Evolutionary conservation across 2,797 vertebrate species (phyloP).

Genomic region (Trachops cirrhosus): DNA sequence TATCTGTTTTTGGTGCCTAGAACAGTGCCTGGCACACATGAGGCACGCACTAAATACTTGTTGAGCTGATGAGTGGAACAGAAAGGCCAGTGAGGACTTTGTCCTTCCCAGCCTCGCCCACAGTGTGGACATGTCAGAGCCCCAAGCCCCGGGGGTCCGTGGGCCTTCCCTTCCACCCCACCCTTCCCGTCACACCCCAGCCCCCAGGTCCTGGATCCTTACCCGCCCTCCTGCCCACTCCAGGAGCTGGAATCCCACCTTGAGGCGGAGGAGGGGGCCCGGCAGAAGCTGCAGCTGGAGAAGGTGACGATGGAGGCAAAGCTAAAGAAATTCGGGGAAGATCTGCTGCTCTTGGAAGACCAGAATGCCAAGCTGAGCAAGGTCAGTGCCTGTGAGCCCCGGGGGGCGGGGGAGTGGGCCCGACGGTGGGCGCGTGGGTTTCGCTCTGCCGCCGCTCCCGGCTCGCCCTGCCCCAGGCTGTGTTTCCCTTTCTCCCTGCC

Average conservation of each 20-base stretch:
- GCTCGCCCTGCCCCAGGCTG: not conserved
- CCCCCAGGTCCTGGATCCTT: not conserved
- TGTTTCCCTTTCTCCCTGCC: not conserved
- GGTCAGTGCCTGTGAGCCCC: conserved; percentile 73
- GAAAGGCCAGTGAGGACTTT: not conserved
- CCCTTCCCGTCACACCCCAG: not conserved
- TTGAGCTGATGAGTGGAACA: not conserved
- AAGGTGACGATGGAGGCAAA: conserved; percentile 91
- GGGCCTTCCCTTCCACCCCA: rapidly evolving
- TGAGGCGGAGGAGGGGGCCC: conserved; percentile 91
- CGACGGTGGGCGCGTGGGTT: rapidly evolving
- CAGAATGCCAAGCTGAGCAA: conserved; percentile 90
- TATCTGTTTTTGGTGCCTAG: not conserved
- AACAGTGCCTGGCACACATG: not conserved
- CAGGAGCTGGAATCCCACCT: conserved; percentile 93
- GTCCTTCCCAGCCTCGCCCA: not conserved
- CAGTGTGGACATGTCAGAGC: not conserved
- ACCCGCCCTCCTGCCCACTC: rapidly evolving
- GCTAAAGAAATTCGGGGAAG: conserved; percentile 90
- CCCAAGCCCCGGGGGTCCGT: rapidly evolving
- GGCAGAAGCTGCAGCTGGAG: conserved; percentile 93
- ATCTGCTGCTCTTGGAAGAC: conserved; percentile 86
- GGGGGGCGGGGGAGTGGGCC: rapidly evolving
- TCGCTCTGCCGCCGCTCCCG: rapidly evolving
- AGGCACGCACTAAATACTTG: not conserved